These are phyloP conservation scores for Tragelaphus oryx DNA, from an alignment of 2,797 vertebrate genomes.

Conservation along the genomic window DNA sequence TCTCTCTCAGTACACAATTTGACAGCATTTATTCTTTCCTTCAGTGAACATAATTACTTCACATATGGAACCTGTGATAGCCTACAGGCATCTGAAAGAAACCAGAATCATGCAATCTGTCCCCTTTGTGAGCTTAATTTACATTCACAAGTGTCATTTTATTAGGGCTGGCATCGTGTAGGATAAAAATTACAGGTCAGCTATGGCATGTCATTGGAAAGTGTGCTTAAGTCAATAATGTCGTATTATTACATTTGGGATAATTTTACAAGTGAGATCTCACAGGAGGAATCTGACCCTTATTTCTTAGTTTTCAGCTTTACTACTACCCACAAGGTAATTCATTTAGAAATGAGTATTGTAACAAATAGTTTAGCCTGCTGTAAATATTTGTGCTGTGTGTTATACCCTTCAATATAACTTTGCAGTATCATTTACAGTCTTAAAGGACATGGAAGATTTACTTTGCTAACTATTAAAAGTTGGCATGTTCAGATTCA, in stretches of 20 bases:
- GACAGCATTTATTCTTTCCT: slow-evolving; percentile 90
- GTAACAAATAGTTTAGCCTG: slow-evolving; percentile 65
- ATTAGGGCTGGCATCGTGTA: slow-evolving; percentile 83
- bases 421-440: slow-evolving; percentile 26
- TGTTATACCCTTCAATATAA: slow-evolving; percentile 61
- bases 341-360: slow-evolving; percentile 79
- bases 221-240: slow-evolving; percentile 85
- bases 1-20: slow-evolving; percentile 85
- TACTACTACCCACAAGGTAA: slow-evolving; percentile 72
- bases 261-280: slow-evolving; percentile 82
- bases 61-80: slow-evolving; percentile 90
- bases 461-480: slow-evolving; percentile 45
- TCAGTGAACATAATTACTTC: slow-evolving; percentile 91
- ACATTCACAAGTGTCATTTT: slow-evolving; percentile 87
- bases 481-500: slow-evolving; percentile 7
- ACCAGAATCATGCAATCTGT: slow-evolving; percentile 88
- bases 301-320: slow-evolving; percentile 78
- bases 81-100: slow-evolving; percentile 87
- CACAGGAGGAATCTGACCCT: slow-evolving; percentile 80
- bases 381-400: slow-evolving; percentile 70
- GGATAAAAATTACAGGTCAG: slow-evolving; percentile 85
- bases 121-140: slow-evolving; percentile 86
- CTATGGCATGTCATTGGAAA: slow-evolving; percentile 79
- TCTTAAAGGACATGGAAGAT: not conserved
- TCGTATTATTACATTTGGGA: slow-evolving; percentile 80